Base-by-base conservation (phyloP, 2,113 vertebrate species). In the Amblyornis subalaris region DNA sequence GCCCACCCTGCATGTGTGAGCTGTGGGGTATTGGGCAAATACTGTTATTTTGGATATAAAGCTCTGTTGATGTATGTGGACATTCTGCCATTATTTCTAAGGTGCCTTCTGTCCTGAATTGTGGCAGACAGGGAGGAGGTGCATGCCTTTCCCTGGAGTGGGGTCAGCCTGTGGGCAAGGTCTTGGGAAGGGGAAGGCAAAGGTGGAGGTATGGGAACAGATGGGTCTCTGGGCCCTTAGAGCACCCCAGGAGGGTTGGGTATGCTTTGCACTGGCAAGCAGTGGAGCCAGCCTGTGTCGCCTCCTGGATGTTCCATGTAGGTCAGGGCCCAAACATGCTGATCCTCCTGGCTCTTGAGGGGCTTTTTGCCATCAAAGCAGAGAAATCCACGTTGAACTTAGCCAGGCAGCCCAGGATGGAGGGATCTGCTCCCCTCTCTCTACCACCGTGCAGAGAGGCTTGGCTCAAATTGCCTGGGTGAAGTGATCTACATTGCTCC, bases 21-120 rank as follows among this genome's bases (percentile, higher is more conserved):
- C n/a, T 14, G 3, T 16, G 42, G n/a, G 26, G 8, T 3, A 1
- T 51, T 0, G 1, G 40, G 42, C 18, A 69, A n/a, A 45, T 71
- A 15, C 45, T 48, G 44, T 5, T 77, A 31, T 62, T 88, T 67
- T 64, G 45, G 36, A 17, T 74, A 20, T 33, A 55, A 70, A 77
- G 38, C 47, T 77, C 51, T 57, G 13, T 28, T 83, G 64, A 61
- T 62, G n/a, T 44, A 20, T 1, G 0, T 38, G 35, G 28, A 38
- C 14, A 8, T 89, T 36, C 48, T 74, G 53, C 47, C 19, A 6
- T 55, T 64, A 22, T 42, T 87, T 87, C 45, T 2, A 1, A 61
- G 23, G 19, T 11, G 15, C 45, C 57, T 77, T 87, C 54, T 28
- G 5, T 65, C 54, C 62, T 11, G 3, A 36, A 45, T 69, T 0